These are phyloP conservation scores for Scytalopus superciliaris DNA, from an alignment of 2,113 vertebrate genomes.

Conservation along the genomic window DNA sequence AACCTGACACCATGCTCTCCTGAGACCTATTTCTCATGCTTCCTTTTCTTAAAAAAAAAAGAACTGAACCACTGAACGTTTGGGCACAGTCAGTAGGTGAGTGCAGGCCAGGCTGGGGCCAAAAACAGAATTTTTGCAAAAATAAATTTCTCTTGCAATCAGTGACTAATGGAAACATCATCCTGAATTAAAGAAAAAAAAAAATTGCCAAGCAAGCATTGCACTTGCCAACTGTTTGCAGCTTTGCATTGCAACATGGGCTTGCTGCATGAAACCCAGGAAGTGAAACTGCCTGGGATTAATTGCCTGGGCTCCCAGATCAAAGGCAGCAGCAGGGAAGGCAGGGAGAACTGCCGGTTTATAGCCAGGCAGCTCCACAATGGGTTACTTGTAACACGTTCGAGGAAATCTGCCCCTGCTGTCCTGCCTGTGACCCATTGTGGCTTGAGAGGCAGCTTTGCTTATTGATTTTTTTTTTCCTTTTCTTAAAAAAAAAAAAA, in stretches of 20 bases:
- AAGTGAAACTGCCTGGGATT: constrained; percentile 67
- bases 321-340: constrained; percentile 41
- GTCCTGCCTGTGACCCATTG: constrained; percentile 3
- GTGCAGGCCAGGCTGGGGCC: not conserved
- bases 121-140: not conserved
- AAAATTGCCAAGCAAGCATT: constrained; percentile 50
- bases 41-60: too few species aligned
- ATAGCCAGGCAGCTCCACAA: constrained; percentile 44
- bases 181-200: not conserved
- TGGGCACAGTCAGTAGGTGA: not conserved
- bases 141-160: constrained; percentile 16
- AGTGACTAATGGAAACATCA: constrained; percentile 61
- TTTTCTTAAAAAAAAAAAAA: not conserved
- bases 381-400: constrained; percentile 38
- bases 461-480: not conserved
- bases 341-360: constrained; percentile 14
- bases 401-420: constrained; percentile 25
- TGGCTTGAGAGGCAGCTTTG: not conserved
- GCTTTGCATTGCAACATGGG: constrained; percentile 61
- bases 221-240: constrained; percentile 59
- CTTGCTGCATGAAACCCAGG: constrained; percentile 65
- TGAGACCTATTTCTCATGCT: not conserved
- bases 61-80: not conserved
- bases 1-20: accelerated
- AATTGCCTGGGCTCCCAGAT: constrained; percentile 51